Evolutionary conservation across 2,797 vertebrate species (phyloP).

Genomic region (Triplophysa bombifrons): DNA sequence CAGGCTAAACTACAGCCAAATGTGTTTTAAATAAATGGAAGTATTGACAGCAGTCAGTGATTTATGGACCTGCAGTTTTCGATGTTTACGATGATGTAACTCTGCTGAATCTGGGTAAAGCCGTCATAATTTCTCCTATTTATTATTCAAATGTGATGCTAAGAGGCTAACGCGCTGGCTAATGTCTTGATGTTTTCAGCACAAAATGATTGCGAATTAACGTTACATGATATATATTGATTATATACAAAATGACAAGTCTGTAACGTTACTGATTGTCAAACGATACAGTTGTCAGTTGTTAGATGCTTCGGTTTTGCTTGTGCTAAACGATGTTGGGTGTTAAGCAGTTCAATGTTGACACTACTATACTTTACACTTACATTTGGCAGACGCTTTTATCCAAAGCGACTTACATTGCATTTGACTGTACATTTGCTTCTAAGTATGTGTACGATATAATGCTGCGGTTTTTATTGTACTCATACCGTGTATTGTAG

Average conservation of each 20-base stretch:
- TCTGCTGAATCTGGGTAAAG: slow-evolving; percentile 22
- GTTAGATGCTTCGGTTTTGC: not conserved
- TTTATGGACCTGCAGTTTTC: not conserved
- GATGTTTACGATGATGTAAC: not conserved
- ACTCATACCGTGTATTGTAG: not conserved
- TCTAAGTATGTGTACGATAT: too few species aligned
- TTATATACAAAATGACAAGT: not conserved
- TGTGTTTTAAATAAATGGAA: not conserved
- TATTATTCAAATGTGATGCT: slow-evolving; percentile 1
- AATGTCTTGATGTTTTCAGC: not conserved
- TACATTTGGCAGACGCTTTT: too few species aligned
- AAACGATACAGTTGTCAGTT: not conserved
- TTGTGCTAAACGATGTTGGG: not conserved
- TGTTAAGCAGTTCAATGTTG: not conserved
- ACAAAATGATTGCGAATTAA: not conserved
- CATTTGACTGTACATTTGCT: too few species aligned
- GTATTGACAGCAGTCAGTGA: not conserved
- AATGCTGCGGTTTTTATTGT: not conserved
- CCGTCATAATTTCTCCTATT: not conserved
- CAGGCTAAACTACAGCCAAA: not conserved
- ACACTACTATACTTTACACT: not conserved
- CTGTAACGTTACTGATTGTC: not conserved
- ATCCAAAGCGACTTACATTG: too few species aligned
- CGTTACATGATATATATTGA: not conserved
- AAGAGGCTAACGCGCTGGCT: slow-evolving; percentile 12